phyloP scores from a whole-genome alignment of 2,888 invertebrate genomes.

The Schizotus pectinicornis region DNA sequence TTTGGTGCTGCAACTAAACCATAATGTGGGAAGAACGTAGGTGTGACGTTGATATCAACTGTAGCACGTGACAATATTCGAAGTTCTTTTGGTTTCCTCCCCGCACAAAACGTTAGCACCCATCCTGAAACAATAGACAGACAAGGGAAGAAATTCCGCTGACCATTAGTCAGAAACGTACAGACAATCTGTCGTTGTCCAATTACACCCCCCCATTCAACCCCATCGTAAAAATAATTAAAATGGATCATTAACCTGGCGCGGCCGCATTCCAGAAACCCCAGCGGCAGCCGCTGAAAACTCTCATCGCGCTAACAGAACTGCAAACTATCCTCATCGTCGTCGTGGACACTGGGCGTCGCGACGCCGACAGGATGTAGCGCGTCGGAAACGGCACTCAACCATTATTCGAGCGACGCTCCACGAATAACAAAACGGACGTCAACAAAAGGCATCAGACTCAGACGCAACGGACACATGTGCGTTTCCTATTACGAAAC shows the following conservation, averaged over 20 bases:
- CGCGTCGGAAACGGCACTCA: background rate
- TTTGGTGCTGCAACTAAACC: no score
- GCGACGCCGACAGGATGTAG: background rate
- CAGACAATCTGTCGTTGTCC: slow-evolving; percentile 17
- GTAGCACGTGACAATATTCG: no score
- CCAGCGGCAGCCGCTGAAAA: slow-evolving; percentile 28
- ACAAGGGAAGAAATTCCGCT: no score
- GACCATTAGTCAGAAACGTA: slow-evolving; percentile 2
- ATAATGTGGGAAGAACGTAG: no score
- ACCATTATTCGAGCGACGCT: background rate
- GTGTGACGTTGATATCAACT: no score
- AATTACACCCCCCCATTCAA: background rate
- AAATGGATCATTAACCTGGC: slow-evolving; percentile 25
- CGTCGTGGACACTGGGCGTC: background rate
- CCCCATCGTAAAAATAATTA: background rate
- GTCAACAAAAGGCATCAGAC: no score
- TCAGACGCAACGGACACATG: no score
- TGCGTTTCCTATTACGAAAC: no score
- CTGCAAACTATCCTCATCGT: slow-evolving; percentile 13
- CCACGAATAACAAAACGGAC: slow-evolving; percentile 7
- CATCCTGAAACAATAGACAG: no score
- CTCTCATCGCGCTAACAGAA: slow-evolving; percentile 7
- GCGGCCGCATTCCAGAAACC: slow-evolving; percentile 27
- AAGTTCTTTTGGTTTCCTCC: no score
- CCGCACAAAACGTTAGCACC: no score